A percentile compares a stretch with the other conserved stretches of the same genome.
Evolutionary conservation across 2,113 vertebrate genomes (phyloP).

Genomic region (Hydrochoerus hydrochaeris): DNA sequence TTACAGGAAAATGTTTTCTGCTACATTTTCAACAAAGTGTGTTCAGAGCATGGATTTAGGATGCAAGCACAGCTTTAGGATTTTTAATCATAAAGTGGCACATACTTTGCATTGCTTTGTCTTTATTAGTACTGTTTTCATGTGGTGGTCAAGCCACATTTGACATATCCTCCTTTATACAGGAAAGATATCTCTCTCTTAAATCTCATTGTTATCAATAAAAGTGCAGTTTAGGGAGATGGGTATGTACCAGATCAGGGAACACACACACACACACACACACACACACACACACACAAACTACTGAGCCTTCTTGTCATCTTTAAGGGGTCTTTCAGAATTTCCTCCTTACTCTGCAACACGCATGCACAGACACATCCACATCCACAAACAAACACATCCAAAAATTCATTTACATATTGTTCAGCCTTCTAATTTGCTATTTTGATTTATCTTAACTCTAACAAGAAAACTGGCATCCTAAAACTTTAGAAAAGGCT

Average conservation of each 20-base stretch:
- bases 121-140: background rate
- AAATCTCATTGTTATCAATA: background rate
- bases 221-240: background rate
- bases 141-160: background rate
- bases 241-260: background rate
- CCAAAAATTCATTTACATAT: background rate
- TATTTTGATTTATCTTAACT: background rate
- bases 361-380: background rate
- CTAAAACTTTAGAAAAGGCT: background rate
- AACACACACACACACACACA: background rate
- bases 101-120: background rate
- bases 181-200: background rate
- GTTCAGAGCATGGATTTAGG: background rate
- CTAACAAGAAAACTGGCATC: background rate
- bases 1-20: slow-evolving; percentile 1
- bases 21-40: background rate
- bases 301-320: too few species aligned
- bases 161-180: background rate
- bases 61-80: background rate
- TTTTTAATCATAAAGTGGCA: background rate
- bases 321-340: background rate
- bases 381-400: background rate
- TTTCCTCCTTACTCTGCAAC: background rate
- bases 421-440: background rate
- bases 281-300: background rate